Conservation (phyloP, 2,888 invertebrate species). For the Hydraecia micacea region DNA sequence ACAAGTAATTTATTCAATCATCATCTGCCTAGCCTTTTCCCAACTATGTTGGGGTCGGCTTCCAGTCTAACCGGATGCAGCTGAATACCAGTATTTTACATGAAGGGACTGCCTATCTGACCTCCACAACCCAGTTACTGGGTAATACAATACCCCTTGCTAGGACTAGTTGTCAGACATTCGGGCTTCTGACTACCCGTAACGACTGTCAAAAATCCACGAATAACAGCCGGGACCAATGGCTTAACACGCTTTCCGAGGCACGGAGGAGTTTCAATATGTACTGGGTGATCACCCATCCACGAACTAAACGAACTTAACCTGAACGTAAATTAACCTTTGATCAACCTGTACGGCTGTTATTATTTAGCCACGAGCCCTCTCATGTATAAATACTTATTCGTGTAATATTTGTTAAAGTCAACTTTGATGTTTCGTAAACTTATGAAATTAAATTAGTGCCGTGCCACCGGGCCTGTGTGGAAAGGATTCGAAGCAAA, state of each 20-base stretch:
- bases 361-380: no score
- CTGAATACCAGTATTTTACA: no score
- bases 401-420: conserved; percentile 32
- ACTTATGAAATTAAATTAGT: conserved; percentile 58
- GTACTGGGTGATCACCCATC: not conserved
- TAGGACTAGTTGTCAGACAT: not conserved
- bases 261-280: not conserved
- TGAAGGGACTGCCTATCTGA: not conserved
- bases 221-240: not conserved
- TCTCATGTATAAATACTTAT: not conserved
- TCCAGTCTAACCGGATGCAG: not conserved
- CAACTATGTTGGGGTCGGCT: not conserved
- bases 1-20: no score
- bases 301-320: no score
- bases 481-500: conserved; percentile 48
- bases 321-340: no score
- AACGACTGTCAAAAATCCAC: not conserved
- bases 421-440: conserved; percentile 50
- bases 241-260: not conserved
- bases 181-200: not conserved
- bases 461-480: conserved; percentile 27
- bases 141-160: no score
- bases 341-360: not conserved
- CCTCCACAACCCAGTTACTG: not conserved
- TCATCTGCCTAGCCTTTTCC: not conserved